phyloP scores from a whole-genome alignment of 1,140 invertebrate species.

The Bombus pascuorum region DNA sequence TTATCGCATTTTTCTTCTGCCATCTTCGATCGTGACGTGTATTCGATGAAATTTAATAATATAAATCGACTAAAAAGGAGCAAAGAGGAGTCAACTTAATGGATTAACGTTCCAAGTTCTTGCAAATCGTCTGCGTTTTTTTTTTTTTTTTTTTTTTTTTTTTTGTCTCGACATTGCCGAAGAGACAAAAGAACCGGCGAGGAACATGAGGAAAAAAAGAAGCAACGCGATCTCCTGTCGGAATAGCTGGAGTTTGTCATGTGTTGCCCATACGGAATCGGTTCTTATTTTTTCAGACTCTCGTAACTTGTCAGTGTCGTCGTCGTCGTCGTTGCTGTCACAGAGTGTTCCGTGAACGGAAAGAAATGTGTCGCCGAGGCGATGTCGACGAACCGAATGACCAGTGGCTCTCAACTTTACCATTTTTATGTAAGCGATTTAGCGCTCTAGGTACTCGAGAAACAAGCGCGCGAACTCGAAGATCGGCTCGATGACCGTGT shows the following conservation, averaged over 20 bases:
- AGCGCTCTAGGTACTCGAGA: not conserved
- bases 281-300: constrained; percentile 27
- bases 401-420: constrained; percentile 24
- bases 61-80: too few species aligned
- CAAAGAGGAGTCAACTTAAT: too few species aligned
- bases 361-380: constrained; percentile 4
- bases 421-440: not conserved
- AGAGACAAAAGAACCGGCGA: not conserved
- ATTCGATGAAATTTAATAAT: too few species aligned
- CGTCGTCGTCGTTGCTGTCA: not conserved
- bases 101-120: too few species aligned
- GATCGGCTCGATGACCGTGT: not conserved
- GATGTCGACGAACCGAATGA: not conserved
- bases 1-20: too few species aligned
- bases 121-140: too few species aligned
- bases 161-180: too few species aligned
- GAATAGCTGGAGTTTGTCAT: constrained; percentile 31
- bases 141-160: too few species aligned
- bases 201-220: not conserved
- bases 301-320: not conserved
- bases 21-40: too few species aligned
- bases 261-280: constrained; percentile 41
- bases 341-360: not conserved
- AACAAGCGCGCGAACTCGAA: not conserved
- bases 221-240: not conserved